Conservation (phyloP, 2,888 invertebrate species). For the Netelia melanura region DNA sequence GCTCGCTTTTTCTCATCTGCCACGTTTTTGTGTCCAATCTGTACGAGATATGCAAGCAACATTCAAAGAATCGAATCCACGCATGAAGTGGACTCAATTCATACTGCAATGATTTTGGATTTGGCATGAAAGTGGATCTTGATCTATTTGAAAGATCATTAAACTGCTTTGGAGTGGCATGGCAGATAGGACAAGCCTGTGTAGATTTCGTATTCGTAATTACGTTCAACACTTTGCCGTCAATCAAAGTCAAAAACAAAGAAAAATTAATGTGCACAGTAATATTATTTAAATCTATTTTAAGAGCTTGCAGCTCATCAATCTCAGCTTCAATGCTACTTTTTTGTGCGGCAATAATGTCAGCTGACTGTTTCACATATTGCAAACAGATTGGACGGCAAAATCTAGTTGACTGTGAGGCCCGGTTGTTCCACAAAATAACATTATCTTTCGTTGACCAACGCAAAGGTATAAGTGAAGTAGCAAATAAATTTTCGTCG, state of each 20-base stretch:
- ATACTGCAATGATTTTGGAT: constrained; percentile 23
- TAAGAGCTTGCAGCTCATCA: constrained; percentile 1
- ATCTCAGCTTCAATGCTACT: constrained; percentile 43
- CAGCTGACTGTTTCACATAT: constrained; percentile 33
- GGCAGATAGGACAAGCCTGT: constrained; percentile 17
- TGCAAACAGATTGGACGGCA: constrained; percentile 45
- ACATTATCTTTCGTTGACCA: constrained; percentile 25
- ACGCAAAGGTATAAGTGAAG: constrained; percentile 36
- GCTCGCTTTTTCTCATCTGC: constrained; percentile 4
- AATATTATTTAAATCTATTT: constrained; percentile 30
- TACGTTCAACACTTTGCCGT: constrained; percentile 47
- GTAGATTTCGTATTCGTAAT: constrained; percentile 8
- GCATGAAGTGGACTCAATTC: neutral
- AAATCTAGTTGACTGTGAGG: constrained; percentile 56
- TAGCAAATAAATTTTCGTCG: constrained; percentile 53
- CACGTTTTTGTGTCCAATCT: constrained; percentile 28
- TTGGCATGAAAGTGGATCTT: constrained; percentile 19
- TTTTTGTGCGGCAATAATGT: constrained; percentile 42
- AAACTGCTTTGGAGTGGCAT: too few relatives aligned
- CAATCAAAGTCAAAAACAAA: constrained; percentile 44
- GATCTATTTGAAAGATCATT: constrained; percentile 35
- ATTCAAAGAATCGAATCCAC: constrained; percentile 39
- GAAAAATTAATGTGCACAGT: neutral
- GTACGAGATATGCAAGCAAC: constrained; percentile 37
- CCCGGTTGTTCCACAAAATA: constrained; percentile 51